These are phyloP conservation scores for Psilopogon haemacephalus DNA, from an alignment of 2,113 vertebrate species.

Conservation along the genomic window DNA sequence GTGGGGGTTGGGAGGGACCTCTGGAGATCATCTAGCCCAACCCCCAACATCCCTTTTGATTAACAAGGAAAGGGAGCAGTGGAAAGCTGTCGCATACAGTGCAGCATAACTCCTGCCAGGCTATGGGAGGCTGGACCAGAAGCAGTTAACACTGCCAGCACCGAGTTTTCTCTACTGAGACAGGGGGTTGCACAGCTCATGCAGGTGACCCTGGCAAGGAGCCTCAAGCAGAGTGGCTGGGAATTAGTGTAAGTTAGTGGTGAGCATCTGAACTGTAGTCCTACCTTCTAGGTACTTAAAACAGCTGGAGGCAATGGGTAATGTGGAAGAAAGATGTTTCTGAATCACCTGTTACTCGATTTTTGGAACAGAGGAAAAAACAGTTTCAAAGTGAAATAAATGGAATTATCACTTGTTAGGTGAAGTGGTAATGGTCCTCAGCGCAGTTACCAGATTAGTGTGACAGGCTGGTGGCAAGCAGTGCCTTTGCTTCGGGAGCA, in stretches of 20 bases:
- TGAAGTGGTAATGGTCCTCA: not conserved
- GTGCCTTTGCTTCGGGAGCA: not conserved
- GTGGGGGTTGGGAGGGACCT: too few relatives aligned
- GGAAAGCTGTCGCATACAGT: not conserved
- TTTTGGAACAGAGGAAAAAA: not conserved
- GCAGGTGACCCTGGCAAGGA: not conserved
- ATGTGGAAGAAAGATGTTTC: not conserved
- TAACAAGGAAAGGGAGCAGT: not conserved
- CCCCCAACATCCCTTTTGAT: not conserved
- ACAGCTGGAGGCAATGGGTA: not conserved
- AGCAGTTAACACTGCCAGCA: fast-evolving
- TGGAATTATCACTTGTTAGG: not conserved
- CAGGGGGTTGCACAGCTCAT: not conserved
- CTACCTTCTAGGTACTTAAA: not conserved
- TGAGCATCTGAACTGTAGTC: not conserved
- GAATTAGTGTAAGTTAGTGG: not conserved
- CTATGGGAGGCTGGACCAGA: not conserved
- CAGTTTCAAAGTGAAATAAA: not conserved
- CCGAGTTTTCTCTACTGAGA: not conserved
- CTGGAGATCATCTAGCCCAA: too few relatives aligned
- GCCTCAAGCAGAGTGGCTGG: not conserved
- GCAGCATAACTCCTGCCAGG: fast-evolving
- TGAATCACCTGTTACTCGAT: not conserved
- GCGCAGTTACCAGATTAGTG: not conserved
- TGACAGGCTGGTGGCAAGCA: not conserved